Base-by-base conservation (phyloP, 30 jellyfish, hydroid and myxozoan genomes). In the Cassiopea xamachana region DNA sequence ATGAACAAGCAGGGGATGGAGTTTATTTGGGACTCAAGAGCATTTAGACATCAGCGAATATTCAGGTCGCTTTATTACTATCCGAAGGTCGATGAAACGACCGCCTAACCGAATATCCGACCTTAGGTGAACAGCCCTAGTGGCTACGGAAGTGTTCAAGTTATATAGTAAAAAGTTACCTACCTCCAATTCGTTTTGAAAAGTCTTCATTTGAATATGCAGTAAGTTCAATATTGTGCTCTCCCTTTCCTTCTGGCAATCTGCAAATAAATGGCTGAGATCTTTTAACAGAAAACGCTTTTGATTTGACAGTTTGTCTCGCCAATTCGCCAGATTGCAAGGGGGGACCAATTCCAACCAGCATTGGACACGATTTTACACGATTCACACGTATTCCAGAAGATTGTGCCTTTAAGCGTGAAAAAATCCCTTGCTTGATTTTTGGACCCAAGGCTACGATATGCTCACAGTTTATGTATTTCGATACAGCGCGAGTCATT, bases 291-390 rank as follows among this genome's bases (percentile, higher is more conserved):
- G 18, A 60, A 71, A 93, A 48, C 6, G 90, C 94, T 51, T 69
- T 76, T 39, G 95, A 79, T 17, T 48, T 87, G 59, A 81, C 88
- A 17, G 70, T 81, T 15, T 49, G 81, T 50, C 89, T 77, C n/a
- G 96, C 94, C 48, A 83, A 82, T 27, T 84, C 87, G 9, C 97
- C 95, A 13, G 60, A 58, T 69, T 76, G 43, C 44, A 84, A 60
- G 46, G 87, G 95, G 10, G 90, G 94, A 16, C 97, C 98, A 18
- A 93, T 51, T 2, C 98, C 98, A 8, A 93, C 73, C 46, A 84
- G 49, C 91, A 91, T 74, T 0, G 98, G 98, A 75, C 98, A 93
- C 15, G 87, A 17, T 80, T 48, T 59, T 45, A 78, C 87, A 19
- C 94, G 97, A 1, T 80, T 58, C 92, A 85, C 73, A 8, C 92